Evolutionary conservation across 1,140 invertebrate genomes (phyloP), one percentile per base, ranked within the genome.

Genomic region (Apolygus lucorum): DNA sequence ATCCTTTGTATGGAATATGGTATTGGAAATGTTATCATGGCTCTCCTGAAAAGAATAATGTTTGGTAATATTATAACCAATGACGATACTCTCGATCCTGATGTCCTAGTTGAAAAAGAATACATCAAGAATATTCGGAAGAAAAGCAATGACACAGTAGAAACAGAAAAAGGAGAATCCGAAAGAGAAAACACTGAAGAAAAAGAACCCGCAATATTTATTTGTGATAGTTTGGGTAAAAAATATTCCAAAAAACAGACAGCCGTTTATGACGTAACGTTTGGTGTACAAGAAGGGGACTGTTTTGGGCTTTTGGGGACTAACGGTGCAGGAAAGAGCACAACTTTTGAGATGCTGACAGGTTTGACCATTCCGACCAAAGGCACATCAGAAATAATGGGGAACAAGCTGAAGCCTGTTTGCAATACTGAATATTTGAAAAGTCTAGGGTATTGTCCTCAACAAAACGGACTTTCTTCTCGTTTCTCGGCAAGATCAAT

Each of bases 251-350:
- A 29, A 25, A 70, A 34, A 14, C 62, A 71, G 62, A 71, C 78
- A 1, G 91, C 90, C 1, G 90, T 93, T 0, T 83, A 90, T 73
- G 84, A 87, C 74, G 76, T 93, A 0, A 88, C 84, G 75, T 83
- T 93, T 68, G 84, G 79, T 4, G 82, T 85, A n/a, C 81, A 82
- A 21, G 80, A 83, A 21, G 88, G 89, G 1, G 89, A 96, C 81
- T 96, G 93, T 76, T 96, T 96, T 78, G 94, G 94, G 1, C 79
- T 98, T 34, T 81, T 98, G 27, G 95, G 95, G 11, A 84, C 91
- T 1, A 95, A 95, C 78, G 91, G 91, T n/a, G 90, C 90, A 28
- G 88, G 86, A 1, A 90, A 93, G 81, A 93, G 92, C 1, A 90
- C 90, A 1, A 92, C 90, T 0, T 95, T 95, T 76, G 89, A 90